Conservation (phyloP, 2,797 vertebrate species). For the Smutsia gigantea region DNA sequence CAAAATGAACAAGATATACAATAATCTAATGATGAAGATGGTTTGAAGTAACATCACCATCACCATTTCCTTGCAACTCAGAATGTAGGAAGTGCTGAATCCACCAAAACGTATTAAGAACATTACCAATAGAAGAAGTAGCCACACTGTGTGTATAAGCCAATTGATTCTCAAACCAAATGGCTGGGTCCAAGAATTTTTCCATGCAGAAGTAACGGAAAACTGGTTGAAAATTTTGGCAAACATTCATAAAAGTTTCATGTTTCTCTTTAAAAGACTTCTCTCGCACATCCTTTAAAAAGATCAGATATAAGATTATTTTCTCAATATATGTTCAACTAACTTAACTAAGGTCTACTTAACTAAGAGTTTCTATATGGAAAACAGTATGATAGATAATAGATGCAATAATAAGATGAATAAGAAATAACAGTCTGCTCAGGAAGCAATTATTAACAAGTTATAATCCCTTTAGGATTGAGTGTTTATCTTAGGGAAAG, state of each 20-base stretch:
- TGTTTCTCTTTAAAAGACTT: conserved; percentile 90
- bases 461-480: background rate
- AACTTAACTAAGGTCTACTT: background rate
- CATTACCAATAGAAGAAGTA: conserved; percentile 97
- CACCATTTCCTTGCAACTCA: background rate
- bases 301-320: conserved; percentile 65
- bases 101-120: background rate
- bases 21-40: background rate
- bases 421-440: background rate
- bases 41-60: background rate
- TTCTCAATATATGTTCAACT: conserved; percentile 23
- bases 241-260: conserved; percentile 90
- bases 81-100: background rate
- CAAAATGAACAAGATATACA: background rate
- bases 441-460: conserved; percentile 4
- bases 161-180: conserved; percentile 98
- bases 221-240: conserved; percentile 94
- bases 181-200: conserved; percentile 95
- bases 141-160: conserved; percentile 98
- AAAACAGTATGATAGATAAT: background rate
- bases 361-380: background rate
- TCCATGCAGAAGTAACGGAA: conserved; percentile 99
- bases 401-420: background rate
- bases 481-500: background rate
- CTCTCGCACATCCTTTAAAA: conserved; percentile 90